Evolutionary conservation across 1,140 invertebrate genomes (phyloP).

Genomic region (Sminthurides bifidus): DNA sequence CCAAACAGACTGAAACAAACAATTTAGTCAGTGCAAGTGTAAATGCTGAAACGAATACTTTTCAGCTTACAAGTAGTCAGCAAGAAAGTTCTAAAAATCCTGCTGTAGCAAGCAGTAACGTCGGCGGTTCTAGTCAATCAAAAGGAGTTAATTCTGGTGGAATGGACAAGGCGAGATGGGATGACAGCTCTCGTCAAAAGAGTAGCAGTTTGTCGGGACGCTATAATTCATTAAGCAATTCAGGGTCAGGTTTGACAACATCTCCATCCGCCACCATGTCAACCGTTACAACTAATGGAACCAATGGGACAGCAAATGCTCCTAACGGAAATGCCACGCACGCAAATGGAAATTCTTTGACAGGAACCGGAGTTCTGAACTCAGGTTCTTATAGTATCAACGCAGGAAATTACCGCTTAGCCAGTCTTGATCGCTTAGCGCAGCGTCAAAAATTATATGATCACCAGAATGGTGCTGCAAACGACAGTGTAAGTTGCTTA

Average conservation of each 20-base stretch:
- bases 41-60: too few relatives aligned
- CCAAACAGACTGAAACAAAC: too few relatives aligned
- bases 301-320: slow-evolving; percentile 8
- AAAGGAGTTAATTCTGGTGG: slow-evolving; percentile 3
- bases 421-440: slow-evolving; percentile 56
- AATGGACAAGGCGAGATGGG: slow-evolving; percentile 22
- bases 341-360: slow-evolving; percentile 28
- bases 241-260: slow-evolving; percentile 3
- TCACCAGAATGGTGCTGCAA: slow-evolving; percentile 14
- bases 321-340: slow-evolving; percentile 16
- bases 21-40: slow-evolving; percentile 28
- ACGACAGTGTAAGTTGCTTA: slow-evolving; percentile 16
- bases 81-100: too few relatives aligned
- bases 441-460: slow-evolving; percentile 57
- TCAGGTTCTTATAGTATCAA: slow-evolving; percentile 12
- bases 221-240: slow-evolving; percentile 4
- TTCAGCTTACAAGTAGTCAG: too few relatives aligned
- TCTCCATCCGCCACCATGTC: neutral
- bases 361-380: slow-evolving; percentile 14
- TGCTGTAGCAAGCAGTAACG: slow-evolving; percentile 3
- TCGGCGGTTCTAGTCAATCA: slow-evolving; percentile 12
- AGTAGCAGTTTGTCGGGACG: slow-evolving; percentile 22
- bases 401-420: slow-evolving; percentile 34
- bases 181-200: slow-evolving; percentile 25
- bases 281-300: slow-evolving; percentile 11